phyloP scores from a whole-genome alignment of 2,113 vertebrate species.

The Tylochromis polylepis region DNA sequence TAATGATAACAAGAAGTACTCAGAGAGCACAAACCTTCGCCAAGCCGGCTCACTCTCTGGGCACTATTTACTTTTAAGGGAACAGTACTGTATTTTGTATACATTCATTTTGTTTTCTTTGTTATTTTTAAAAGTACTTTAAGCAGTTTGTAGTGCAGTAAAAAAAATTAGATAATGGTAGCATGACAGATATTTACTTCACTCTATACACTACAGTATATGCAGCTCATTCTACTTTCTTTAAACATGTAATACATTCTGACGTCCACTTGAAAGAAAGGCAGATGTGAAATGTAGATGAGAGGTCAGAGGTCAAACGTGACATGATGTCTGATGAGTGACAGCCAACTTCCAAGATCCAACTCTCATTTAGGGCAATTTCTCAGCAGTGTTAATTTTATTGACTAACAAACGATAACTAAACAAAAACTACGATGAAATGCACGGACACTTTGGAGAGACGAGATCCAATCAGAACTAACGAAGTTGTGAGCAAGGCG shows the following conservation, averaged over 20 bases:
- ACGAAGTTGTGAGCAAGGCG: background rate
- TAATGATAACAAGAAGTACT: background rate
- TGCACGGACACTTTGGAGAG: background rate
- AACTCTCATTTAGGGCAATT: background rate
- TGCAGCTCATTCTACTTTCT: background rate
- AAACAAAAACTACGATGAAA: background rate
- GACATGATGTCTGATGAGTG: background rate
- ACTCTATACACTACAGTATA: background rate
- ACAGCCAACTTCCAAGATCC: background rate
- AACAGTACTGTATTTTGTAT: background rate
- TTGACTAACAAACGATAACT: background rate
- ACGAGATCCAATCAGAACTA: background rate
- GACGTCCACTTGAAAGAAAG: background rate
- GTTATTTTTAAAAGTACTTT: background rate
- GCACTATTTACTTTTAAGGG: background rate
- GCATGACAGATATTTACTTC: background rate
- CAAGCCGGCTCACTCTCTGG: background rate
- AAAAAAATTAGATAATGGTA: background rate
- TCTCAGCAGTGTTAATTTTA: background rate
- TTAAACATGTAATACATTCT: background rate
- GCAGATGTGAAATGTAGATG: background rate
- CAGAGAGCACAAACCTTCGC: background rate
- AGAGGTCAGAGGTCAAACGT: background rate
- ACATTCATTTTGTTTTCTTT: background rate
- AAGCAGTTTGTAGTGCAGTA: background rate